Percentiles rank a stretch among this genome's conserved stretches.
phyloP scores from a whole-genome alignment of 1,140 invertebrate species.

The Gyrodactylus bullatarudis region DNA sequence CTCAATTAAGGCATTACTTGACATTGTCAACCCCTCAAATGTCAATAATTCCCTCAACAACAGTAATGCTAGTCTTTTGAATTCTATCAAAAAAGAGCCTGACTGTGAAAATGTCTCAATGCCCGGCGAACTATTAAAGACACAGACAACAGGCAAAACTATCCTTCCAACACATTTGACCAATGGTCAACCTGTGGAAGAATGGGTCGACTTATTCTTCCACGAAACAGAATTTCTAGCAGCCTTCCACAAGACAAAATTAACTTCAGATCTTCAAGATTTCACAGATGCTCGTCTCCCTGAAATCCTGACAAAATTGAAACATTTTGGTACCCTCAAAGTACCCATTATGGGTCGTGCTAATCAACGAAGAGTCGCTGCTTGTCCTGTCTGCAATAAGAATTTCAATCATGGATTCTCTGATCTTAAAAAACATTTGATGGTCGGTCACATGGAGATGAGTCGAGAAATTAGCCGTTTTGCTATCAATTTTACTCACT shows the following conservation, averaged over 20 bases:
- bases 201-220: not conserved
- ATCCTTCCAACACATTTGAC: not conserved
- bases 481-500: slow-evolving; percentile 2
- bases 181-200: not conserved
- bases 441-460: slow-evolving; percentile 2
- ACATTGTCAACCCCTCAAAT: not conserved
- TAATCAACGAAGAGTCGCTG: slow-evolving; percentile 3
- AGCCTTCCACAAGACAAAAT: not conserved
- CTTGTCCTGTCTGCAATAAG: slow-evolving; percentile 3
- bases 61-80: no score
- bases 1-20: not conserved
- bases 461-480: not conserved
- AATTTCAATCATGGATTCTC: not conserved
- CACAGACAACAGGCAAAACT: not conserved
- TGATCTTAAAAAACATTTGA: slow-evolving; percentile 4
- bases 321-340: not conserved
- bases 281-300: not conserved
- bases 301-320: not conserved
- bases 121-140: not conserved
- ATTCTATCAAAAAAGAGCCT: not conserved
- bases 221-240: not conserved
- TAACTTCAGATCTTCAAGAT: not conserved
- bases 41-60: not conserved
- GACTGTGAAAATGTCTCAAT: not conserved
- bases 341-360: not conserved